Percentiles rank a stretch among this genome's conserved stretches.
Conservation (phyloP, 2,113 vertebrate species). For the Trogon melanurus region DNA sequence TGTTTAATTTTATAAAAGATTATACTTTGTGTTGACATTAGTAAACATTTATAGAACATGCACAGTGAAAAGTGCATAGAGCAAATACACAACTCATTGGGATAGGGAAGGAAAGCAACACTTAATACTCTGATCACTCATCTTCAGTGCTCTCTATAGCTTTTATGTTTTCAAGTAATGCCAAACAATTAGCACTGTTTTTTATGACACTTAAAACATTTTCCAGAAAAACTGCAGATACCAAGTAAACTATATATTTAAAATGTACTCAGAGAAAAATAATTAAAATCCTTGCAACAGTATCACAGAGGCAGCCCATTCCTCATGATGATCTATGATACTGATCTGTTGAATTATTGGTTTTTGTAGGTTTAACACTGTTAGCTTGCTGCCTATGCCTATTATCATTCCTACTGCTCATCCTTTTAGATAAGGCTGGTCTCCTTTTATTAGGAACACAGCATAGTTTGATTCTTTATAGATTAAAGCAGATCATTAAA, state of each 20-base stretch:
- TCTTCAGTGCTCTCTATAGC: neutral
- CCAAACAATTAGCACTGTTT: neutral
- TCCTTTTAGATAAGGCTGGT: conserved; percentile 42
- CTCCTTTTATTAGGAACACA: conserved; percentile 45
- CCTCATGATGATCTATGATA: conserved; percentile 38
- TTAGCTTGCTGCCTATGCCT: conserved; percentile 21
- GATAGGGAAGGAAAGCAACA: neutral
- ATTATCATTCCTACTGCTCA: neutral
- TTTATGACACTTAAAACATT: neutral
- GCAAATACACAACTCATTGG: neutral
- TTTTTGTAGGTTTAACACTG: conserved; percentile 56
- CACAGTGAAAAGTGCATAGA: neutral
- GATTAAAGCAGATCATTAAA: conserved; percentile 57
- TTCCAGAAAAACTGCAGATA: neutral
- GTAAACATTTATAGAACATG: neutral
- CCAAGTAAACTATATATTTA: neutral
- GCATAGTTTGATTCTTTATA: conserved; percentile 24
- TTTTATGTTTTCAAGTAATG: neutral
- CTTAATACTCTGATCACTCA: neutral
- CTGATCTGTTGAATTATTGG: conserved; percentile 44
- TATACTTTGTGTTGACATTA: neutral
- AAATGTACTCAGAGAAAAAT: neutral
- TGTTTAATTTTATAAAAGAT: neutral
- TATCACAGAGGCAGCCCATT: conserved; percentile 16
- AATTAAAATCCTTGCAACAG: neutral